Evolutionary conservation across 2,797 vertebrate genomes (phyloP).

Genomic region (Centropyge bicolor): DNA sequence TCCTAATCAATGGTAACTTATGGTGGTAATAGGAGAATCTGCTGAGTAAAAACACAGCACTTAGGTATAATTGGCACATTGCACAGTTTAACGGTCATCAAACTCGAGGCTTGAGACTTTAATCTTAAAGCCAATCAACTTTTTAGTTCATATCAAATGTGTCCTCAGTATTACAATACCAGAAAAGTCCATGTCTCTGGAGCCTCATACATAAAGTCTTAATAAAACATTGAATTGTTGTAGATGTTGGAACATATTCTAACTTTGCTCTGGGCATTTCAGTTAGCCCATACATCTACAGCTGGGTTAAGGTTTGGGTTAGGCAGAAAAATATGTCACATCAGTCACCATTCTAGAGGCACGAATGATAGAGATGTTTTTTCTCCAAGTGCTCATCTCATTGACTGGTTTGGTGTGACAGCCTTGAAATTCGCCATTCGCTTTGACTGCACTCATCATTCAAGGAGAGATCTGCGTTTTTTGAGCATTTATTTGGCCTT

Average conservation of each 20-base stretch:
- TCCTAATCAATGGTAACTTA: constrained; percentile 1
- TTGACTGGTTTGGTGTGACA: constrained; percentile 15
- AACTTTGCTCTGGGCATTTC: constrained; percentile 29
- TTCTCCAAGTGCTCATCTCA: constrained; percentile 10
- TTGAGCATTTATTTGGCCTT: constrained; percentile 40
- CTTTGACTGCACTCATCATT: constrained; percentile 40
- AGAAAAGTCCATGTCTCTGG: constrained; percentile 51
- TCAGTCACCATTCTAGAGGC: not conserved
- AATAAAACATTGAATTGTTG: constrained; percentile 57
- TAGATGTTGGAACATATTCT: constrained; percentile 41
- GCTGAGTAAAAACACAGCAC: constrained; percentile 7
- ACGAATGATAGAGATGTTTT: constrained; percentile 20
- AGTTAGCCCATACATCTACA: constrained; percentile 21
- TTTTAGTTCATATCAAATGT: constrained; percentile 35
- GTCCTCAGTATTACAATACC: constrained; percentile 40
- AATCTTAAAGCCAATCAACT: constrained; percentile 45
- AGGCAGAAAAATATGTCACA: constrained; percentile 10
- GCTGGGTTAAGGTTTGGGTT: constrained; percentile 5
- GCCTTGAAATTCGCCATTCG: constrained; percentile 48
- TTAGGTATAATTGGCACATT: constrained; percentile 15
- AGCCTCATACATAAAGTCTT: constrained; percentile 36
- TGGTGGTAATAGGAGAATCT: not conserved
- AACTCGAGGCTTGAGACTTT: constrained; percentile 39
- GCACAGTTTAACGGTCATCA: constrained; percentile 20
- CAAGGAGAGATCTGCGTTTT: constrained; percentile 28